Percentiles rank a stretch among this genome's conserved stretches.
Conservation (phyloP, 2,113 vertebrate species). For the Onychostoma macrolepis region DNA sequence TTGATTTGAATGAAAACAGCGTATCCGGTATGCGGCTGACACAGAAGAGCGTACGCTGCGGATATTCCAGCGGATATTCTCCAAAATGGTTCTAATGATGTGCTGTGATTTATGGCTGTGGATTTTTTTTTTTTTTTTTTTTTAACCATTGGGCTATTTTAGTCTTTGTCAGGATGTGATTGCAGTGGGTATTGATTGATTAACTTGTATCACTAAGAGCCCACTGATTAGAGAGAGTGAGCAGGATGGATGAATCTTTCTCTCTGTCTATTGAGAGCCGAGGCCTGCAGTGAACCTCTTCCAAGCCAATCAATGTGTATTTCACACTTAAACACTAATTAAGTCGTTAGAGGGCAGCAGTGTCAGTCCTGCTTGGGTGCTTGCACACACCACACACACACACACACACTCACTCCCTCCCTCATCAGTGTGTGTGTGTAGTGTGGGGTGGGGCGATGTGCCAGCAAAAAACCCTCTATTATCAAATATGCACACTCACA, state of each 20-base stretch:
- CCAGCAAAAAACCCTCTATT: neutral
- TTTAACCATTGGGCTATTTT: neutral
- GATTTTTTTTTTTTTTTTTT: neutral
- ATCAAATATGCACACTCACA: constrained; percentile 7
- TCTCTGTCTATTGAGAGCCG: constrained; percentile 35
- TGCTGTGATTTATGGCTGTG: constrained; percentile 32
- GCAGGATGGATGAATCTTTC: constrained; percentile 56
- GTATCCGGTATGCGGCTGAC: too few relatives aligned
- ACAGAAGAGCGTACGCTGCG: too few relatives aligned
- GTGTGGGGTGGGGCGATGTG: neutral
- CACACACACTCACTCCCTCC: constrained; percentile 23
- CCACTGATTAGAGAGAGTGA: constrained; percentile 38
- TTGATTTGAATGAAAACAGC: too few relatives aligned
- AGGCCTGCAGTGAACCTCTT: constrained; percentile 52
- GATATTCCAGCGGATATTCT: too few relatives aligned
- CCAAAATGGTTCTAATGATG: too few relatives aligned
- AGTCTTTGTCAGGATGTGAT: constrained; percentile 24
- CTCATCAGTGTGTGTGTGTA: neutral
- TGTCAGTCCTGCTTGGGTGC: constrained; percentile 47
- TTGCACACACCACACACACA: constrained; percentile 30
- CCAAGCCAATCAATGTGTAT: constrained; percentile 63
- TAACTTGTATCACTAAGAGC: constrained; percentile 41
- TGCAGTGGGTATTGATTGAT: constrained; percentile 36
- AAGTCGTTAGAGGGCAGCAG: constrained; percentile 63
- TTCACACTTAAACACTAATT: constrained; percentile 74